Evolutionary conservation across 2,113 vertebrate genomes (phyloP).

Genomic region (Caretta caretta): DNA sequence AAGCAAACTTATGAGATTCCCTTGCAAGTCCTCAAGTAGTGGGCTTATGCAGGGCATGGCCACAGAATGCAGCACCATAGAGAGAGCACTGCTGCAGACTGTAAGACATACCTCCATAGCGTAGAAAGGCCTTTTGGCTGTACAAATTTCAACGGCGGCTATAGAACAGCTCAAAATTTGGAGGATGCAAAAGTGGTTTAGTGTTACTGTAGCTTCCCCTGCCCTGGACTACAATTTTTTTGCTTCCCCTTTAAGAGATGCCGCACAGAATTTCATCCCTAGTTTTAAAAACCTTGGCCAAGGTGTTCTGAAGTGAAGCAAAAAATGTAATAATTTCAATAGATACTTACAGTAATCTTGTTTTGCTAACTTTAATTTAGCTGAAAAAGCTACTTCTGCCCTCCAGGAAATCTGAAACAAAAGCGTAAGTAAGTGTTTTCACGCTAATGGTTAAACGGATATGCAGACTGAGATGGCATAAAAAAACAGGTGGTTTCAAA

Average conservation of each 20-base stretch:
- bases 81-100: background rate
- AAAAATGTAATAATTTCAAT: background rate
- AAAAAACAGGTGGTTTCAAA: background rate
- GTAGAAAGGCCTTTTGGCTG: accelerated
- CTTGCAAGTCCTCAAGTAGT: background rate
- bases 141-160: background rate
- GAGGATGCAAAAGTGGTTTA: too few relatives aligned
- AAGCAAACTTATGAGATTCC: background rate
- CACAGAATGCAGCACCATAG: background rate
- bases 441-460: background rate
- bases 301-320: background rate
- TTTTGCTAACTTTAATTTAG: background rate
- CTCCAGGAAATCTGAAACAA: background rate
- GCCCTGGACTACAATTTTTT: background rate
- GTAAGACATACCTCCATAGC: background rate
- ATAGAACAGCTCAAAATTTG: background rate
- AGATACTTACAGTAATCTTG: background rate
- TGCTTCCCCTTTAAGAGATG: background rate
- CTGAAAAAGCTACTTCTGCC: background rate
- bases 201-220: background rate
- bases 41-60: background rate
- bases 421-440: background rate
- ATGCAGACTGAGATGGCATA: background rate
- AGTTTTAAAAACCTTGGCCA: background rate
- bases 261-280: background rate